Percentiles rank a stretch among this genome's conserved stretches.
Evolutionary conservation across 2,113 vertebrate genomes (phyloP).

Genomic region (Malurus elegans): DNA sequence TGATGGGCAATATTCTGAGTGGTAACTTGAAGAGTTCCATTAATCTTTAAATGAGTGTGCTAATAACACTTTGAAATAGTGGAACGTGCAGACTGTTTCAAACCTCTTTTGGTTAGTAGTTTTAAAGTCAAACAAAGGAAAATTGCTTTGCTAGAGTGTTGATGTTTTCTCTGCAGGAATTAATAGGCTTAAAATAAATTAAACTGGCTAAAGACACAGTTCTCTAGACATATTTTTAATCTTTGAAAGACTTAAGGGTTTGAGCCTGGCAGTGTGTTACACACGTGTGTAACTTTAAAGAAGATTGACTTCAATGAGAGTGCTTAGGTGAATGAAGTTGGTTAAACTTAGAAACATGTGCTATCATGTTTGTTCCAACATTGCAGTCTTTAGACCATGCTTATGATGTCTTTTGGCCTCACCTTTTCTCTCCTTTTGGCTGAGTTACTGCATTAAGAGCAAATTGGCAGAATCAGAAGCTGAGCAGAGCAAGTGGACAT

Average conservation of each 20-base stretch:
- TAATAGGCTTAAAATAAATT: conserved; percentile 28
- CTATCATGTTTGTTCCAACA: not conserved
- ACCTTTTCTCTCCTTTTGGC: not conserved
- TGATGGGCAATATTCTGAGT: not conserved
- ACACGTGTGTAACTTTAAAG: not conserved
- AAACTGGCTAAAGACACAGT: not conserved
- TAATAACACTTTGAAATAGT: not conserved
- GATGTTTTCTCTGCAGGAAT: conserved; percentile 22
- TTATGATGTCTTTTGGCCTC: not conserved
- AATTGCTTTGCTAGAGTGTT: not conserved
- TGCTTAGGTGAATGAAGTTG: not conserved
- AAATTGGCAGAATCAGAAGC: not conserved
- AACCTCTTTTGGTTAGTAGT: not conserved
- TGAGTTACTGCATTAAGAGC: not conserved
- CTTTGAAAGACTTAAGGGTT: not conserved
- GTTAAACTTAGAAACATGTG: not conserved
- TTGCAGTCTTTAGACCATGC: not conserved
- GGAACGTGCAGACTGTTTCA: not conserved
- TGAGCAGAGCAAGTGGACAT: not conserved
- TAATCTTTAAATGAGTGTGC: not conserved
- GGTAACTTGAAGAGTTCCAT: not conserved
- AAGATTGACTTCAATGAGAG: not conserved
- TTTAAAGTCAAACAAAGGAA: not conserved
- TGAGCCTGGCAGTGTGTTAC: not conserved
- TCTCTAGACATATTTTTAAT: not conserved